Conservation (phyloP, 2,113 vertebrate species). For the Pelodiscus sinensis region DNA sequence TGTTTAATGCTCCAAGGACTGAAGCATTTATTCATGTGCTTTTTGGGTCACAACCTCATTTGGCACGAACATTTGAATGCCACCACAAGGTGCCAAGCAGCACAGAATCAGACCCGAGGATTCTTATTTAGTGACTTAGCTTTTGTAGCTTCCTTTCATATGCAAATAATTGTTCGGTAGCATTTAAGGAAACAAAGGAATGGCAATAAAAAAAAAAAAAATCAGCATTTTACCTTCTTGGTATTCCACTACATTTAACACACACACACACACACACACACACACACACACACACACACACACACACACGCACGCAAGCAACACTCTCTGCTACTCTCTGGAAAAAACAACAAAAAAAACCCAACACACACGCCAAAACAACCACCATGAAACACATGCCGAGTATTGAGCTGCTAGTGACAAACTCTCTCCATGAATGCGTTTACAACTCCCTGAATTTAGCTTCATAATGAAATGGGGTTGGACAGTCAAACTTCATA, state of each 20-base stretch:
- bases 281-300: no score
- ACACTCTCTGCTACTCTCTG: neutral
- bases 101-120: neutral
- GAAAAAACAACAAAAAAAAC: neutral
- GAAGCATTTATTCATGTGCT: neutral
- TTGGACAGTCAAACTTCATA: no score
- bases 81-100: neutral
- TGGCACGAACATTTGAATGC: no score
- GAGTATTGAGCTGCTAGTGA: neutral
- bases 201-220: neutral
- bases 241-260: neutral
- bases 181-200: neutral
- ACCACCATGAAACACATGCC: neutral
- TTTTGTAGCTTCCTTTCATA: neutral
- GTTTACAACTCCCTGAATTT: neutral
- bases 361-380: no score
- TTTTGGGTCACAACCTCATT: neutral
- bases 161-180: neutral
- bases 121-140: neutral
- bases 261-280: no score
- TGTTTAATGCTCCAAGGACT: neutral
- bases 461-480: no score
- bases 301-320: no score
- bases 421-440: neutral
- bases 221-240: neutral